Conservation (phyloP, 37 sponge, comb jelly and placozoan genomes). For the Ianthella basta region DNA sequence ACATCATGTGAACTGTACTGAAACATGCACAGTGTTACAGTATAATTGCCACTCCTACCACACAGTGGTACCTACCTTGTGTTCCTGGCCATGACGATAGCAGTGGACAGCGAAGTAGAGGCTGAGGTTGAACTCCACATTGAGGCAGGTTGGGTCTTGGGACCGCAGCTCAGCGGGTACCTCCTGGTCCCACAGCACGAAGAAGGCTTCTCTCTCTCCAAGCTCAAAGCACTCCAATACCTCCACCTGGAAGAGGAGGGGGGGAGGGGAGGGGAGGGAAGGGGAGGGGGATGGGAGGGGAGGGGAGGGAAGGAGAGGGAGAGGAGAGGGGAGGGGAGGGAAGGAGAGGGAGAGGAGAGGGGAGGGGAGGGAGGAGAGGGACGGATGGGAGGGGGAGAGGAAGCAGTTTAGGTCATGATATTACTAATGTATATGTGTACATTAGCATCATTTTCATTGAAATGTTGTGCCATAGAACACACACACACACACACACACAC, state of each 20-base stretch:
- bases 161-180: conserved; percentile 17
- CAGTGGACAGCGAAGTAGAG: conserved; percentile 71
- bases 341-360: too few relatives aligned
- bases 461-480: too few relatives aligned
- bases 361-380: too few relatives aligned
- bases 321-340: too few relatives aligned
- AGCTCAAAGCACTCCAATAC: conserved; percentile 60
- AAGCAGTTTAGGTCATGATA: too few relatives aligned
- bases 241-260: conserved; percentile 29
- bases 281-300: not conserved
- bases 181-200: conserved; percentile 52
- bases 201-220: conserved; percentile 71
- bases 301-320: too few relatives aligned
- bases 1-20: too few relatives aligned
- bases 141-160: conserved; percentile 33
- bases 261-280: not conserved
- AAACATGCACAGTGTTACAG: not conserved
- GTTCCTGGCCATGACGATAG: not conserved
- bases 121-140: conserved; percentile 63
- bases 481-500: too few relatives aligned
- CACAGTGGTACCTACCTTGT: not conserved
- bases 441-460: too few relatives aligned
- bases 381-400: too few relatives aligned
- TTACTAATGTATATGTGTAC: too few relatives aligned
- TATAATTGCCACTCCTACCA: not conserved